These are phyloP conservation scores for Acleris cristana DNA, from an alignment of 2,888 invertebrate species.

Conservation along the genomic window DNA sequence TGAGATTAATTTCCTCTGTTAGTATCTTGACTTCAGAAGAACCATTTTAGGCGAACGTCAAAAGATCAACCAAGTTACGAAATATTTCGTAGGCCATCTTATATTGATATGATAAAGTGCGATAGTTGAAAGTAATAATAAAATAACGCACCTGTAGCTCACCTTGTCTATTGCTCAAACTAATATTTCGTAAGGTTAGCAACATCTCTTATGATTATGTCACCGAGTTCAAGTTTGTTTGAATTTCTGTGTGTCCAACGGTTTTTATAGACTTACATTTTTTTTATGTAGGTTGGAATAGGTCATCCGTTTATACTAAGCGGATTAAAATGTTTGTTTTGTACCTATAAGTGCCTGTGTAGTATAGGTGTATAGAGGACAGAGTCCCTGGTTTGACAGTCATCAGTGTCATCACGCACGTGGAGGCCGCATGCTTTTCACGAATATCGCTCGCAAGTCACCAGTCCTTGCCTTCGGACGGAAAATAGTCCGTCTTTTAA, in stretches of 20 bases:
- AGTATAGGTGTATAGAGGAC: constrained; percentile 48
- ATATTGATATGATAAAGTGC: constrained; percentile 12
- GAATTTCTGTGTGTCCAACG: no score
- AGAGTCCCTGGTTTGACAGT: constrained; percentile 56
- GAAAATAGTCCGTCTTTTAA: constrained; percentile 4
- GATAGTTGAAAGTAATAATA: constrained; percentile 16
- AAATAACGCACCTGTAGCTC: constrained; percentile 1
- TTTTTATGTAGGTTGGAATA: constrained; percentile 9
- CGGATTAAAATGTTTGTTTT: constrained; percentile 16
- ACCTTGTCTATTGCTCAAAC: constrained; percentile 22
- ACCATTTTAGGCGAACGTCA: background rate
- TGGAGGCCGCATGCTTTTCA: constrained; percentile 55
- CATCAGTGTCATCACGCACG: constrained; percentile 51
- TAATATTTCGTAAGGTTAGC: constrained; percentile 21
- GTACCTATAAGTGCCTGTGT: constrained; percentile 39
- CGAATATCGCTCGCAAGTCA: constrained; percentile 28
- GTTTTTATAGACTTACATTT: background rate
- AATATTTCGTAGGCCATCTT: constrained; percentile 12
- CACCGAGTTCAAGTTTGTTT: constrained; percentile 4
- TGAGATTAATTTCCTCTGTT: constrained; percentile 4
- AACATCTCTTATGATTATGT: constrained; percentile 24
- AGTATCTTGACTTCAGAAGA: background rate
- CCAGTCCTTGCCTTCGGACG: constrained; percentile 20
- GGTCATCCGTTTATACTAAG: constrained; percentile 14
- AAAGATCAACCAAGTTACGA: background rate